A percentile compares a stretch with the other conserved stretches of the same genome.
Conservation (phyloP, 2,888 invertebrate genomes). For the Lycocerus yunnanus region DNA sequence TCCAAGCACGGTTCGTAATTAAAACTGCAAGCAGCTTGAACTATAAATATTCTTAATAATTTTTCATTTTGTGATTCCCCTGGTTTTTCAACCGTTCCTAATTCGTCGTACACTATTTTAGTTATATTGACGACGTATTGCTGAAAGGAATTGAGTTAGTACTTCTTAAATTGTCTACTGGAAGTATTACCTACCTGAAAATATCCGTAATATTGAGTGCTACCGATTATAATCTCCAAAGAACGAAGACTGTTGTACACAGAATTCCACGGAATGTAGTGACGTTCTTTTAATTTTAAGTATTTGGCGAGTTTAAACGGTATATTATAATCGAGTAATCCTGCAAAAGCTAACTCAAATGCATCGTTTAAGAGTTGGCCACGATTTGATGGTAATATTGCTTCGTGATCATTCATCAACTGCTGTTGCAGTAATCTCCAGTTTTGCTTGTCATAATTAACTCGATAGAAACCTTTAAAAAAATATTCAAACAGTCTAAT, state of each 20-base stretch:
- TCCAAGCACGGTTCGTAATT: constrained; percentile 60
- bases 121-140: constrained; percentile 57
- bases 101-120: constrained; percentile 54
- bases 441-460: constrained; percentile 65
- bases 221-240: constrained; percentile 57
- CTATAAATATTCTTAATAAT: constrained; percentile 62
- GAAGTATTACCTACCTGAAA: constrained; percentile 39
- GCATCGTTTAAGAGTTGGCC: constrained; percentile 78
- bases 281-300: constrained; percentile 62
- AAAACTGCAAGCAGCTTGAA: constrained; percentile 64
- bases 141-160: constrained; percentile 42
- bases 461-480: constrained; percentile 63
- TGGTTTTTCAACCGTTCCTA: constrained; percentile 60
- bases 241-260: constrained; percentile 63
- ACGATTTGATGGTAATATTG: constrained; percentile 64
- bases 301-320: constrained; percentile 69
- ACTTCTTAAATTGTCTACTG: too few species aligned
- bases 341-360: constrained; percentile 66
- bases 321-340: constrained; percentile 61
- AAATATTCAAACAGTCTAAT: too few species aligned
- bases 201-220: constrained; percentile 59
- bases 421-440: constrained; percentile 61
- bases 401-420: constrained; percentile 49
- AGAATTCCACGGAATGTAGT: constrained; percentile 71
- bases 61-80: constrained; percentile 62